These are phyloP conservation scores for Spongilla lacustris DNA, from an alignment of 37 sponge, comb jelly and placozoan species.

Conservation along the genomic window DNA sequence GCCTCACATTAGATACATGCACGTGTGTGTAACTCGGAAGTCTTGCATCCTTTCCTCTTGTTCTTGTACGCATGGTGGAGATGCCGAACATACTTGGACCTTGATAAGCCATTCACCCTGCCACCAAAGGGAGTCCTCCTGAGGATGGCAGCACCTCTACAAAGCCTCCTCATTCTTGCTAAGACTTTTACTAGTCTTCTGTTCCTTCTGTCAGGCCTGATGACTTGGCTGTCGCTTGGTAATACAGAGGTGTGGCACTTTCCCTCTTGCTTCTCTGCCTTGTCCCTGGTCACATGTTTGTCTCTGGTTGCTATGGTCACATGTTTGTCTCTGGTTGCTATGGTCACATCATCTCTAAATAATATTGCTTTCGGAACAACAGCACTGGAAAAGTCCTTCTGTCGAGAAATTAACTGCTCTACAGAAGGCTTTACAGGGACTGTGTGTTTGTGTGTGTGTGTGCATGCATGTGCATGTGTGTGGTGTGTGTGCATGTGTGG, in stretches of 20 bases:
- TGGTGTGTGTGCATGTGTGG: no score
- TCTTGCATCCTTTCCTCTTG: not conserved
- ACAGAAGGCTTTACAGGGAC: not conserved
- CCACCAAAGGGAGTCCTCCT: not conserved
- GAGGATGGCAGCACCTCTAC: not conserved
- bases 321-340: not conserved
- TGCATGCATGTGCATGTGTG: no score
- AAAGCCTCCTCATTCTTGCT: not conserved
- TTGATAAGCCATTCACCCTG: not conserved
- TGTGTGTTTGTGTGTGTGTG: not conserved
- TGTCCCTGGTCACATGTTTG: no score
- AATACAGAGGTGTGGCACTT: not conserved
- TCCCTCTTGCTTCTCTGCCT: not conserved
- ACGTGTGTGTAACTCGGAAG: no score
- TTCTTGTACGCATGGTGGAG: not conserved
- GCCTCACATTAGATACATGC: no score
- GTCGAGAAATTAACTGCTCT: not conserved
- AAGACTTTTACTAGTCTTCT: not conserved
- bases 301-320: not conserved
- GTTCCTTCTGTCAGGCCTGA: not conserved
- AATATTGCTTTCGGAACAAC: not conserved
- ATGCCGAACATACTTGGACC: not conserved
- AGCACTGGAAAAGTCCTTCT: not conserved
- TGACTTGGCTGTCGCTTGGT: not conserved
- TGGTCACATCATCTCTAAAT: not conserved